A percentile compares a stretch with the other conserved stretches of the same genome.
Evolutionary conservation across 2,113 vertebrate genomes (phyloP).

Genomic region (Cryptomyrus ogoouensis): DNA sequence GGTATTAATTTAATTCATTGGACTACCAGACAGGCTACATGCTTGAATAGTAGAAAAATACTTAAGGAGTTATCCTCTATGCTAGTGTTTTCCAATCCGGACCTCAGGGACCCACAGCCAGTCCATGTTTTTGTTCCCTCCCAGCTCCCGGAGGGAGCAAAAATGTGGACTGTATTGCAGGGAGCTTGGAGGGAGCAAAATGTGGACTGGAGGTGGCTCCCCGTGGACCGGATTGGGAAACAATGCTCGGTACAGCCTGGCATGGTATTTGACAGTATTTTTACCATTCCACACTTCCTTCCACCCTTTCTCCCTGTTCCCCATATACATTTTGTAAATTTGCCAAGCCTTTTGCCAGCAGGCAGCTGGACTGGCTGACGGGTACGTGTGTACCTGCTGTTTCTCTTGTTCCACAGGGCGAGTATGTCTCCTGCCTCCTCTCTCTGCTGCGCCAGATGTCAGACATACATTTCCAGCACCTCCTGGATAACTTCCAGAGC

Average conservation of each 20-base stretch:
- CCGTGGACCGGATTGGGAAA: neutral
- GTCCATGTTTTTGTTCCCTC: neutral
- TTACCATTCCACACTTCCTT: constrained; percentile 5
- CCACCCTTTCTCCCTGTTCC: neutral
- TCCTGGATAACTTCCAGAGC: constrained; percentile 96
- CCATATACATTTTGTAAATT: constrained; percentile 18
- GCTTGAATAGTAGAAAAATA: neutral
- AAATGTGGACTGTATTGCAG: neutral
- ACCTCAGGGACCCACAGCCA: neutral
- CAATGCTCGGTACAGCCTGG: neutral
- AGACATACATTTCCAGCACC: constrained; percentile 89
- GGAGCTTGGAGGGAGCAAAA: neutral
- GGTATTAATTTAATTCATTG: neutral
- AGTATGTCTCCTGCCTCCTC: constrained; percentile 95
- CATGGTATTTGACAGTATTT: neutral
- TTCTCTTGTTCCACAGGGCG: constrained; percentile 71
- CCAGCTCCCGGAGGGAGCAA: neutral
- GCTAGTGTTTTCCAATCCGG: neutral
- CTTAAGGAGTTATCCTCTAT: neutral
- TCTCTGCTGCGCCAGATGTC: constrained; percentile 96
- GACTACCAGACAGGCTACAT: neutral
- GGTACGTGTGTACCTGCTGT: neutral
- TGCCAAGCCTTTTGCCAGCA: neutral
- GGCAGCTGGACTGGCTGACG: constrained; percentile 33
- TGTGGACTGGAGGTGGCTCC: neutral